Evolutionary conservation across 2,113 vertebrate genomes (phyloP).

Genomic region (Pontoporia blainvillei): DNA sequence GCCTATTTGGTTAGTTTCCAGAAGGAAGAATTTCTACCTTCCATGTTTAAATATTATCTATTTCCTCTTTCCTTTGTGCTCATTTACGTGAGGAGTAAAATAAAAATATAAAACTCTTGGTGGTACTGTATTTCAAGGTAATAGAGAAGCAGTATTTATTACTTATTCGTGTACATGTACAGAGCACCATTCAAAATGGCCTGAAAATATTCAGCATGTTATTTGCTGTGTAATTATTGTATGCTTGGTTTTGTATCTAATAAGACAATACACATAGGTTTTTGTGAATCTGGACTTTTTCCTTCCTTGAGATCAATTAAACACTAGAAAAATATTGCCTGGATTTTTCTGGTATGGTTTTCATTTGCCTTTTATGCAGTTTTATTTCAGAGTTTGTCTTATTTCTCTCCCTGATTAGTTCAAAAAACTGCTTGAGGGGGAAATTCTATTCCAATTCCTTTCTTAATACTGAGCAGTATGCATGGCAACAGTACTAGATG

Average conservation of each 20-base stretch:
- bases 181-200: neutral
- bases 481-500: rapidly evolving
- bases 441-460: neutral
- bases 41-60: rapidly evolving
- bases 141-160: neutral
- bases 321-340: neutral
- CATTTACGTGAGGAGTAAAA: neutral
- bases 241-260: neutral
- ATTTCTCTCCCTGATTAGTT: neutral
- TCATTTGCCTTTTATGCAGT: neutral
- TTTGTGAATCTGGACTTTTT: neutral
- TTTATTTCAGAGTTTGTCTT: neutral
- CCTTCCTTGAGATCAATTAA: neutral
- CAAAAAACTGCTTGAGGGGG: neutral
- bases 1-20: neutral
- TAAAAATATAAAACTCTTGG: neutral
- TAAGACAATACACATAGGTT: neutral
- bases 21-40: neutral
- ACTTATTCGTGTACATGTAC: neutral
- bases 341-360: neutral
- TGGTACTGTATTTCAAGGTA: neutral
- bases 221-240: neutral
- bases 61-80: neutral
- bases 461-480: neutral
- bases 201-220: neutral